Base-by-base conservation (phyloP, 2,113 vertebrate species). In the Microcebus jonahi region DNA sequence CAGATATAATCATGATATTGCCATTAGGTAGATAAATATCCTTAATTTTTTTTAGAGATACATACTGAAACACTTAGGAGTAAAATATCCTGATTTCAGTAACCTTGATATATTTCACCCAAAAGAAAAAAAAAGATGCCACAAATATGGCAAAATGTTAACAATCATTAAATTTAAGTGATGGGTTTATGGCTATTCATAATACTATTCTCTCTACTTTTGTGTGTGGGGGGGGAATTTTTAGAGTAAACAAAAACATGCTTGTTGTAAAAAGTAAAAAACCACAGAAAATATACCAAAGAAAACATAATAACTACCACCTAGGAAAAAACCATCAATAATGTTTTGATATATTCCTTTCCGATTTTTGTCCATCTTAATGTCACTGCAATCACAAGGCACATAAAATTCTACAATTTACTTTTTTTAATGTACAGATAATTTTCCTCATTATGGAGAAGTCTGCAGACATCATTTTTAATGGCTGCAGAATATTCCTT, bases 241-340 rank as follows among this genome's bases (percentile, higher is more conserved):
- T 93, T 77, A 57, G 70, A 39, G 63, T 50, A 96, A 95, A 95
- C 55, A 81, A 83, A 90, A 90, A 45, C 13, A 42, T 8, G 6
- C 2, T 88, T 84, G 36, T 15, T 67, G 18, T 88, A 67, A 96
- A 94, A 81, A 67, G 73, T 10, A 18, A 50, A 96, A 88, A 93
- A 27, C 89, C 68, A 85, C 9, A 70, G 27, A 79, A 94, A 94
- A 71, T 48, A 83, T 45, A 12, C 7, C 57, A 55, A 95, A 88
- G 81, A 84, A 59, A 85, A 90, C 45, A 59, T 48, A 84, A n/a
- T 39, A 42, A 50, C 17, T 14, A 75, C 18, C 27, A 82, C 23
- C 7, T 36, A 67, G 65, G 14, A 59, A 65, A 82, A 76, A 27
- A 80, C 57, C 73, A 73, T 25, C 39, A 59, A 42, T n/a, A 23